Conservation (phyloP, 2,113 vertebrate species). For the Saguinus midas region DNA sequence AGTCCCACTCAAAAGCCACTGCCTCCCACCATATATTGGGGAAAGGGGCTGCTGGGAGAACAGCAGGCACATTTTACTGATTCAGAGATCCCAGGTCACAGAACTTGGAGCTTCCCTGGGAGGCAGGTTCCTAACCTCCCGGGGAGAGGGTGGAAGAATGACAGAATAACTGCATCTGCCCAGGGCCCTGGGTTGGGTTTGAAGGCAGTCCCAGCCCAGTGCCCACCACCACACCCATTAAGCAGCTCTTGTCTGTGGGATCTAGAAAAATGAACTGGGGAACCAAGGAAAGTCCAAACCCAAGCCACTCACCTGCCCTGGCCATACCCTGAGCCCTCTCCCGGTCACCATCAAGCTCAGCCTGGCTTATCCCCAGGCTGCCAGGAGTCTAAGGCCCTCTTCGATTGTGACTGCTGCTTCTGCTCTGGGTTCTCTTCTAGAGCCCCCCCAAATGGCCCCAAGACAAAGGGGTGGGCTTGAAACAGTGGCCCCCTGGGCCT, state of each 20-base stretch:
- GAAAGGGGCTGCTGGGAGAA: not conserved
- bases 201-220: not conserved
- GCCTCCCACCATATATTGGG: not conserved
- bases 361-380: not conserved
- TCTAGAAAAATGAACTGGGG: not conserved
- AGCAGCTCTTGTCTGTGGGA: not conserved
- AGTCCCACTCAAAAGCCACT: not conserved
- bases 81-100: not conserved
- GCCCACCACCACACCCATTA: not conserved
- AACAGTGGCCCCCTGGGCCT: not conserved
- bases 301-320: not conserved
- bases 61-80: not conserved
- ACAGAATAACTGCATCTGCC: not conserved
- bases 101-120: not conserved
- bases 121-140: not conserved
- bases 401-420: not conserved
- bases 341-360: not conserved
- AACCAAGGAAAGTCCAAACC: not conserved
- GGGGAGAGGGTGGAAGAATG: not conserved
- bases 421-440: not conserved
- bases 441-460: not conserved
- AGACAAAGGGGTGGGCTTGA: slow-evolving; percentile 59
- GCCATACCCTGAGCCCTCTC: not conserved
- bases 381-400: not conserved
- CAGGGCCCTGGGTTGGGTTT: not conserved